Percentiles rank a stretch among this genome's conserved stretches.
phyloP scores from a whole-genome alignment of 2,797 vertebrate species.

The Sardinella longiceps region DNA sequence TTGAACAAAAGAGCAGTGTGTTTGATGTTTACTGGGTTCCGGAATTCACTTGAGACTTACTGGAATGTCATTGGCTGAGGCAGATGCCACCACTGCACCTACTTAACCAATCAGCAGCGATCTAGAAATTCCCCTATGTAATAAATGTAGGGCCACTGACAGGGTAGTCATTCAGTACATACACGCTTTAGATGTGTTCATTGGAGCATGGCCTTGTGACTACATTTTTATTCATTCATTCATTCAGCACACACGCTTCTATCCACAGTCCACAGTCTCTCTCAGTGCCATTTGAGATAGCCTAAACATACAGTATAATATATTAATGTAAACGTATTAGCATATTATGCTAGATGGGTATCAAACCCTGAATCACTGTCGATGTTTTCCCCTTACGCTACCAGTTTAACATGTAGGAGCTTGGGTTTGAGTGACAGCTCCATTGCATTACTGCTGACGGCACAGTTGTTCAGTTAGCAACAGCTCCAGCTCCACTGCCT shows the following conservation, averaged over 20 bases:
- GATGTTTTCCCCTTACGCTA: not conserved
- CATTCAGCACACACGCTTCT: not conserved
- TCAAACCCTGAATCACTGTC: not conserved
- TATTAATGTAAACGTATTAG: too few relatives aligned
- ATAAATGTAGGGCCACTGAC: not conserved
- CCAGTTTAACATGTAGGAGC: not conserved
- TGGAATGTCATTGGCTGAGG: conserved; percentile 67
- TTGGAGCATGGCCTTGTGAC: not conserved
- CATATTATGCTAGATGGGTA: not conserved
- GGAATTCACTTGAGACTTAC: conserved; percentile 58
- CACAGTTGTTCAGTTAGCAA: not conserved
- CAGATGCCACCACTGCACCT: conserved; percentile 32
- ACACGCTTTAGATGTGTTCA: not conserved
- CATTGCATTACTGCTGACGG: not conserved
- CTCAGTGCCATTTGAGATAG: conserved; percentile 15
- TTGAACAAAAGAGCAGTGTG: conserved; percentile 79
- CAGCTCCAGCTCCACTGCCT: not conserved
- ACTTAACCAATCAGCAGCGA: conserved; percentile 7
- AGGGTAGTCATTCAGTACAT: conserved; percentile 6
- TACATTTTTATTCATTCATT: not conserved
- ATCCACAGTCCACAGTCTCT: not conserved
- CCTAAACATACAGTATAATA: too few relatives aligned
- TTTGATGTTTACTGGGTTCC: conserved; percentile 77
- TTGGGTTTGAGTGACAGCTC: not conserved
- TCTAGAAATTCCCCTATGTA: not conserved